Evolutionary conservation across 1,140 invertebrate genomes (phyloP), one percentile per base, ranked within the genome.

Genomic region (Reticulitermes speratus): DNA sequence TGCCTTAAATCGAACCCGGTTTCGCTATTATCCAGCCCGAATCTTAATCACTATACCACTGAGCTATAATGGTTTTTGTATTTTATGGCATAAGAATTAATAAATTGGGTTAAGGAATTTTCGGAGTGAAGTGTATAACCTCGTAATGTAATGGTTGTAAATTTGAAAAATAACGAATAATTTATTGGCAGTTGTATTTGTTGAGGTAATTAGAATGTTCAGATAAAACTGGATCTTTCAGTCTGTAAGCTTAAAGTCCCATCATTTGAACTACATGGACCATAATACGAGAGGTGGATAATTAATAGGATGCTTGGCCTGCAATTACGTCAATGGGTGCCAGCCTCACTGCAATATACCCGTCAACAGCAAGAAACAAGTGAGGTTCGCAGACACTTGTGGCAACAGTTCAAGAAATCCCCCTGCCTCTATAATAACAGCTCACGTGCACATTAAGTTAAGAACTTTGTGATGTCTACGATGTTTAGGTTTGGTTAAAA

Each of bases 401-500:
- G 65, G 65, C 65, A 75, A 75, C 25, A 30, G n/a, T 75, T 75
- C 65, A 75, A 75, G n/a, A 65, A 23, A 21, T 19, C 7, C 7
- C 59, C 59, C 59, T 65, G 12, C 59, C 21, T 19, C 59, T 19
- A 65, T n/a, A 65, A 65, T 8, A 65, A 48, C 52, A 55, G 19
- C 52, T 55, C 52, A 55, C 14, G n/a, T 75, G n/a, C 65, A 75
- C 65, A 75, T 75, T 30, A 75, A 75, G 25, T 75, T 75, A 75
- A 75, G 65, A 75, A 75, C 65, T 21, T n/a, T 75, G 25, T 75
- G 65, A 75, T 30, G n/a, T 75, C 65, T 30, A 11, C 25, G 65
- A 30, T 25, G 65, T 75, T 75, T 75, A 75, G n/a, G n/a, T 75
- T 75, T n/a, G n/a, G 65, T 75, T 75, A 30, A 75, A 75, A 75